Base-by-base conservation (phyloP, 2,888 invertebrate species). In the Chaitophorus viminalis region DNA sequence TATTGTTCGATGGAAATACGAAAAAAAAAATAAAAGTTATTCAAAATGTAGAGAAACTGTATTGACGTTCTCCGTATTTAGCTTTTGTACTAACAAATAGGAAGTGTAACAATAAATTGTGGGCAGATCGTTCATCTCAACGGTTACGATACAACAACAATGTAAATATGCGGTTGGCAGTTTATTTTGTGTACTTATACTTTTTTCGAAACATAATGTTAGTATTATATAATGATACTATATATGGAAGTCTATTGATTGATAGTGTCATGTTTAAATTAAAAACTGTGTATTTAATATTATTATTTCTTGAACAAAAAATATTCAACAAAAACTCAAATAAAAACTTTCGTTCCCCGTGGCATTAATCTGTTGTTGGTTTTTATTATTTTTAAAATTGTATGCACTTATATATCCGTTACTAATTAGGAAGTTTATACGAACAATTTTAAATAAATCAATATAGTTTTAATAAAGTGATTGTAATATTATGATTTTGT, bases 371-470 rank as follows among this genome's bases (percentile, higher is more conserved):
- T 0, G 11, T 11, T 31, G 6, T 31, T 46, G 1, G 1, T 46
- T 46, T 46, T 9, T 46, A 9, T 46, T 46, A 8, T 46, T 9
- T 52, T 29, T 29, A 46, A 29, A 54, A 17, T 18, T 76, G n/a
- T 77, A 21, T 29, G 11, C 52, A 77, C 11, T 77, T 77, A 31
- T 52, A 77, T 52, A 31, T 52, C 52, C 31, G 21, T 52, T 29
- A 52, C 29, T 77, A 52, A 77, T 77, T 52, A 31, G 46, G 29
- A 77, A 31, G 52, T 77, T 31, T 31, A 77, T 52, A 52, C 39
- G 77, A 77, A 77, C 18, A 52, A 77, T 76, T 75, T 75, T 8
- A 9, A 52, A 52, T 77, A 77, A 76, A 52, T 77, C 31, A 31
- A 77, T 77, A 77, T 9, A 52, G 52, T 39, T 9, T 39, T 39